Evolutionary conservation across 1,140 invertebrate genomes (phyloP).

Genomic region (Neomicropteryx cornuta): DNA sequence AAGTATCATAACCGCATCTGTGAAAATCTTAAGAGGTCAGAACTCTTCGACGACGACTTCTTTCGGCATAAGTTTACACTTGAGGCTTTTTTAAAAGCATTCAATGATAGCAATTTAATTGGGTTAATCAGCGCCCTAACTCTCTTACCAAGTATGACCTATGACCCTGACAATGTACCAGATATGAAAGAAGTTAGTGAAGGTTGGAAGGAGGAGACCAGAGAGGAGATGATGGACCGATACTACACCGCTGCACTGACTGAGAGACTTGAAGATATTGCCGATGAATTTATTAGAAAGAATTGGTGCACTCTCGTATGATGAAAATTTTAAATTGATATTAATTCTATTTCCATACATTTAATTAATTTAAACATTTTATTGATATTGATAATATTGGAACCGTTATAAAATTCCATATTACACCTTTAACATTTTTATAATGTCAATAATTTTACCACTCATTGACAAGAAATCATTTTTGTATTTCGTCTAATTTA

Average conservation of each 20-base stretch:
- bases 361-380: too few relatives aligned
- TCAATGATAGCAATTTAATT: conserved; percentile 7
- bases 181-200: too few relatives aligned
- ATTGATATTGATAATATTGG: too few relatives aligned
- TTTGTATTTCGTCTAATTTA: too few relatives aligned
- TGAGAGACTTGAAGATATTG: conserved; percentile 9
- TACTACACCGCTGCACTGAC: conserved; percentile 3
- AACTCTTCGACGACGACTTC: conserved; percentile 5
- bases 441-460: too few relatives aligned
- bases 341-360: too few relatives aligned
- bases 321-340: too few relatives aligned
- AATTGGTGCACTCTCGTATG: conserved; percentile 7
- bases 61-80: conserved; percentile 7
- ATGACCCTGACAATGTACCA: conserved; percentile 5
- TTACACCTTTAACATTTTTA: too few relatives aligned
- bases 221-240: too few relatives aligned
- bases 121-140: conserved; percentile 12
- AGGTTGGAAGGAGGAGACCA: too few relatives aligned
- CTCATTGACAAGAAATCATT: too few relatives aligned
- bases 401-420: too few relatives aligned
- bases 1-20: conserved; percentile 20
- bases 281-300: conserved; percentile 9
- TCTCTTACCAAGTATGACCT: conserved; percentile 7
- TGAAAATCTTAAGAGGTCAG: conserved; percentile 11
- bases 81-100: conserved; percentile 4